Evolutionary conservation across 2,888 invertebrate species (phyloP).

Genomic region (Ochlodes sylvanus): DNA sequence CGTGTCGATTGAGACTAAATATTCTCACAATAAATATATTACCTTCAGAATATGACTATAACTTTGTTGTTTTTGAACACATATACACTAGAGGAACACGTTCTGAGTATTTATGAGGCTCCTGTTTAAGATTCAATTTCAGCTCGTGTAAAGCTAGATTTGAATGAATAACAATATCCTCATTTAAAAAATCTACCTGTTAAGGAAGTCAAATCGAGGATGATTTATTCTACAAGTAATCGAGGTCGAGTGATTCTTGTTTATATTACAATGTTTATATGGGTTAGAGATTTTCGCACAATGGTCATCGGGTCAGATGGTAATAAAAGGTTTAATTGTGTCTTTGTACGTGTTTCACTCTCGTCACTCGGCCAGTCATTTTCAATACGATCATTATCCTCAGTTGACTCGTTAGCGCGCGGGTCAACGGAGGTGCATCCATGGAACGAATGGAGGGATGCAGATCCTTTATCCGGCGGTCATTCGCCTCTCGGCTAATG

Average conservation of each 20-base stretch:
- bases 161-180: slow-evolving; percentile 80
- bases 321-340: slow-evolving; percentile 58
- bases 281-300: slow-evolving; percentile 65
- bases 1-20: no score
- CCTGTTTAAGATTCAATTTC: slow-evolving; percentile 77
- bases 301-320: slow-evolving; percentile 57
- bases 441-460: slow-evolving; percentile 74
- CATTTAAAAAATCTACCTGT: slow-evolving; percentile 78
- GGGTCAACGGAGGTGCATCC: slow-evolving; percentile 74
- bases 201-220: slow-evolving; percentile 72
- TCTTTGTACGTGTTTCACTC: slow-evolving; percentile 55
- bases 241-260: slow-evolving; percentile 67
- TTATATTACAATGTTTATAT: slow-evolving; percentile 63
- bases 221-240: slow-evolving; percentile 72
- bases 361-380: slow-evolving; percentile 65
- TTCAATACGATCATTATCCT: slow-evolving; percentile 77
- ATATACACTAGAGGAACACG: slow-evolving; percentile 49
- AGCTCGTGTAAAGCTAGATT: slow-evolving; percentile 78
- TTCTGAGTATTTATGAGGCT: slow-evolving; percentile 75
- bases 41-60: slow-evolving; percentile 46
- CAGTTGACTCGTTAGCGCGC: slow-evolving; percentile 72
- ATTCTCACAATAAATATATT: no score
- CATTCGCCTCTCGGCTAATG: slow-evolving; percentile 79
- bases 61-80: slow-evolving; percentile 52
- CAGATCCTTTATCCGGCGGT: slow-evolving; percentile 76